Evolutionary conservation across 1,140 invertebrate species (phyloP).

Genomic region (Drosophila repleta): DNA sequence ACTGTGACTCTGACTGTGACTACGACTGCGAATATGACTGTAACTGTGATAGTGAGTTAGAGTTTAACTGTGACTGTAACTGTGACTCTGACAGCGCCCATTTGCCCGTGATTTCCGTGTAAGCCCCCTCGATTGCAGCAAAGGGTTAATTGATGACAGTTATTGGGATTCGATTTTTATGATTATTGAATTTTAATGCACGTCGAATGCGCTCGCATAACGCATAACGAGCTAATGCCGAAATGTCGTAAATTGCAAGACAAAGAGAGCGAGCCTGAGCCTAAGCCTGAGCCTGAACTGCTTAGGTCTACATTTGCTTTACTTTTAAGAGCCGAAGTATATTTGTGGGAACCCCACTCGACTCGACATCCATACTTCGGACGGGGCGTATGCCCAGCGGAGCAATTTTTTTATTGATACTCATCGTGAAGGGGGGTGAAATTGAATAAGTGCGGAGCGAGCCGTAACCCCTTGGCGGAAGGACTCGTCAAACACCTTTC

Average conservation of each 20-base stretch:
- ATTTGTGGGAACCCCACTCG: background rate
- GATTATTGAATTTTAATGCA: slow-evolving; percentile 82
- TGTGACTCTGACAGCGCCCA: background rate
- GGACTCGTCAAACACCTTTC: slow-evolving; percentile 71
- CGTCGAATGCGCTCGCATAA: slow-evolving; percentile 59
- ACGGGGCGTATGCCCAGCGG: slow-evolving; percentile 67
- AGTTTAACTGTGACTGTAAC: background rate
- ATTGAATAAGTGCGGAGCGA: slow-evolving; percentile 31
- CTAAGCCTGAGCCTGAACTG: too few relatives aligned
- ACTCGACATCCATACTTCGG: slow-evolving; percentile 11
- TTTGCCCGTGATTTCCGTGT: slow-evolving; percentile 20
- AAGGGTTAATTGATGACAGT: slow-evolving; percentile 66
- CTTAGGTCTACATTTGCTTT: slow-evolving; percentile 69
- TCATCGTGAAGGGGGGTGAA: slow-evolving; percentile 28
- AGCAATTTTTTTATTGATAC: slow-evolving; percentile 77
- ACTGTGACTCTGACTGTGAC: too few relatives aligned
- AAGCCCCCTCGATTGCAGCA: background rate
- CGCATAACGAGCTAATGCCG: slow-evolving; percentile 76
- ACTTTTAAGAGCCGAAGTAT: slow-evolving; percentile 56
- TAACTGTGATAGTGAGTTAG: too few relatives aligned
- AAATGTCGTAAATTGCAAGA: slow-evolving; percentile 52
- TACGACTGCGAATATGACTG: too few relatives aligned
- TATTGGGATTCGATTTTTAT: slow-evolving; percentile 57
- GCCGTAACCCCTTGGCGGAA: slow-evolving; percentile 59
- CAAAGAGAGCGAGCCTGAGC: slow-evolving; percentile 18